phyloP scores from a whole-genome alignment of 2,113 vertebrate species.

The Seriola rivoliana region DNA sequence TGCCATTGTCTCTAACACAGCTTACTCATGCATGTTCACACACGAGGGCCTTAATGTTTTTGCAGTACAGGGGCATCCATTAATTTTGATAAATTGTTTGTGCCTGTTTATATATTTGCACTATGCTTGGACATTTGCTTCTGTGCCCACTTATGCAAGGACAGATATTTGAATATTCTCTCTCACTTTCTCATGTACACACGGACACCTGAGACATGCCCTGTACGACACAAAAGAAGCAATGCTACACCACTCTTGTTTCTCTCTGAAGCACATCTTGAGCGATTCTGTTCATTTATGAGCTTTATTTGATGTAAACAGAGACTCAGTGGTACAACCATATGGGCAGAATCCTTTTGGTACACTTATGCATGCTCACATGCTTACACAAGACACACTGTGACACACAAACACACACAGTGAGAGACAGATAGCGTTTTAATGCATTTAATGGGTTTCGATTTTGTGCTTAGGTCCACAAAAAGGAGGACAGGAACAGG shows the following conservation, averaged over 20 bases:
- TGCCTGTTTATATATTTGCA: conserved; percentile 15
- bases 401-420: conserved; percentile 27
- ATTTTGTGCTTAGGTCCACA: conserved; percentile 36
- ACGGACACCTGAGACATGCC: background rate
- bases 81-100: conserved; percentile 12
- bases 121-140: conserved; percentile 15
- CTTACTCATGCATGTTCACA: conserved; percentile 46
- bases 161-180: conserved; percentile 27
- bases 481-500: conserved; percentile 33
- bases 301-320: conserved; percentile 66
- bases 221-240: background rate
- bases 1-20: conserved; percentile 20
- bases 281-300: conserved; percentile 12
- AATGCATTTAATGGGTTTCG: conserved; percentile 48
- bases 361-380: conserved; percentile 6
- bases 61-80: background rate
- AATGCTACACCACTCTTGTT: background rate
- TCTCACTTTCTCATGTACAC: background rate
- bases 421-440: conserved; percentile 17
- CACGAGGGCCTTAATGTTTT: background rate
- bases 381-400: conserved; percentile 22
- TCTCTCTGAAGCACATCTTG: conserved; percentile 12
- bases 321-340: conserved; percentile 28
- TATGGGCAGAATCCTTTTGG: conserved; percentile 14
- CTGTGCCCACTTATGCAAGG: conserved; percentile 7